Evolutionary conservation across 2,888 invertebrate species (phyloP).

Genomic region (Spatulosminthurus flaviceps): DNA sequence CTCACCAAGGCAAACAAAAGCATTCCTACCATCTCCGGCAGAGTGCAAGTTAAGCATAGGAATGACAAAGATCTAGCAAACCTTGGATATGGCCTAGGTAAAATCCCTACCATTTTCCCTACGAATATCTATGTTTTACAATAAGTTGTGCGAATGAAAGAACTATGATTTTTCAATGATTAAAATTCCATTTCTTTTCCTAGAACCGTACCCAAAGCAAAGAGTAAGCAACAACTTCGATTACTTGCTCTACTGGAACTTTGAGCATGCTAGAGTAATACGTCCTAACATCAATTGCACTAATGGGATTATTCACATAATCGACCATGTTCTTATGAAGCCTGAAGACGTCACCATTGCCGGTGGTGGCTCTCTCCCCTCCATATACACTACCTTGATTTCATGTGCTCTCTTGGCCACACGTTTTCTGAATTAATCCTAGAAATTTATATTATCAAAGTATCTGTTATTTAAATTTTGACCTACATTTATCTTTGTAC

Average conservation of each 20-base stretch:
- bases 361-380: constrained; percentile 8
- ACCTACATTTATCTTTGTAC: constrained; percentile 3
- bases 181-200: neutral
- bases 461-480: neutral
- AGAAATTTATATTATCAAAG: neutral
- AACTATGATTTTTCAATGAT: neutral
- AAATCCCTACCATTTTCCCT: no score
- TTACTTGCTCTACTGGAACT: constrained; percentile 86
- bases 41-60: constrained; percentile 55
- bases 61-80: constrained; percentile 50
- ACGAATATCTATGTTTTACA: no score
- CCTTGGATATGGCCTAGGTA: neutral
- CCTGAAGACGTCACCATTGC: constrained; percentile 81
- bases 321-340: constrained; percentile 84
- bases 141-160: no score
- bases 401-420: neutral
- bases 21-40: constrained; percentile 58
- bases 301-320: constrained; percentile 94
- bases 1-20: constrained; percentile 69
- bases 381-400: neutral
- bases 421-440: neutral
- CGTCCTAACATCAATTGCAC: constrained; percentile 94
- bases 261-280: constrained; percentile 82
- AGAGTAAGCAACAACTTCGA: constrained; percentile 66
- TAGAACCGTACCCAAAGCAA: constrained; percentile 33